Conservation (phyloP, 1,140 invertebrate species). For the Maniola jurtina region DNA sequence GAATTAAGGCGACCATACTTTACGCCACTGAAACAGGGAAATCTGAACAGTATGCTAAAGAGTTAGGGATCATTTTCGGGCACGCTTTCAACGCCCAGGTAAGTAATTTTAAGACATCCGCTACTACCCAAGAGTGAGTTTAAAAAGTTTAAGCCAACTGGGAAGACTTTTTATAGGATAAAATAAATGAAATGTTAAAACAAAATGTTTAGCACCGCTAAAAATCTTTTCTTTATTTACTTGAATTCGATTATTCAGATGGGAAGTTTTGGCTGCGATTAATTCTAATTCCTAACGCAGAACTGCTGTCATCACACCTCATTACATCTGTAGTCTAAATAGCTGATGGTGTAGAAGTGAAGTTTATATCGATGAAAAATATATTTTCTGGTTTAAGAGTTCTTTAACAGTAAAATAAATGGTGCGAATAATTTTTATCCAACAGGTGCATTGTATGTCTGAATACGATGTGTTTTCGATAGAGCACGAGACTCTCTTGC, state of each 20-base stretch:
- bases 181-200: no score
- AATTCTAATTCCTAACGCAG: no score
- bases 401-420: background rate
- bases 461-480: constrained; percentile 96
- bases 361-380: background rate
- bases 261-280: no score
- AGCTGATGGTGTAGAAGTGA: no score
- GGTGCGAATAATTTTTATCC: constrained; percentile 13
- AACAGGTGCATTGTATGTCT: constrained; percentile 92
- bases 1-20: constrained; percentile 96
- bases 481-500: constrained; percentile 94
- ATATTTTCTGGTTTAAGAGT: background rate
- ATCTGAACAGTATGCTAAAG: constrained; percentile 96
- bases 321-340: no score
- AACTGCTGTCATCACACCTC: no score
- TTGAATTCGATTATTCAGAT: no score
- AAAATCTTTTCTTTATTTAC: no score
- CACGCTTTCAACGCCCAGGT: constrained; percentile 97
- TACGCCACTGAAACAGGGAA: constrained; percentile 98
- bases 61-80: constrained; percentile 92
- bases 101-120: constrained; percentile 30
- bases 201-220: no score
- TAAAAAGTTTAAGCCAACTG: no score
- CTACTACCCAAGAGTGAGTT: no score
- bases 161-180: no score